Percentiles rank a stretch among this genome's conserved stretches.
phyloP scores from a whole-genome alignment of 2,113 vertebrate species.

The Cnemophilus loriae region DNA sequence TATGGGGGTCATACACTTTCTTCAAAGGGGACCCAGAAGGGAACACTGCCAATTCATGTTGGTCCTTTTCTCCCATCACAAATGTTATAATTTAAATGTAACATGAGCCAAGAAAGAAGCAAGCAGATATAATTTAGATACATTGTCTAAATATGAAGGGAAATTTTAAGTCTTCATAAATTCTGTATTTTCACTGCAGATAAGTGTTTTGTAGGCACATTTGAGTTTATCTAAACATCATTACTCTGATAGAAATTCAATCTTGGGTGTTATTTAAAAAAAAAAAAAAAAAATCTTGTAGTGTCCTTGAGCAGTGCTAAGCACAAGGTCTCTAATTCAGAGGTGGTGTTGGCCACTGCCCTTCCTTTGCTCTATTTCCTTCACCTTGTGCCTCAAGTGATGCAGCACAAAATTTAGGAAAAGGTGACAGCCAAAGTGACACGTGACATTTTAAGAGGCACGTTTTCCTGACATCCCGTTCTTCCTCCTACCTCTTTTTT shows the following conservation, averaged over 20 bases:
- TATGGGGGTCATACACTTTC: not conserved
- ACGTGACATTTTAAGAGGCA: not conserved
- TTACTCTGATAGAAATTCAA: not conserved
- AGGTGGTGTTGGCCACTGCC: not conserved
- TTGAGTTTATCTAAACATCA: not conserved
- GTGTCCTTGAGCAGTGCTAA: not conserved
- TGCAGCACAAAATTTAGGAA: not conserved
- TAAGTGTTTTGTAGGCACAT: not conserved
- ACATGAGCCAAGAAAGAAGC: not conserved
- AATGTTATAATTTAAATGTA: not conserved
- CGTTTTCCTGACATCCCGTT: not conserved
- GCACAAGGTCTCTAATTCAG: not conserved
- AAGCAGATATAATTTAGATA: not conserved
- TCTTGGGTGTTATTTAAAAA: not conserved
- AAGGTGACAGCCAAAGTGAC: constrained; percentile 1
- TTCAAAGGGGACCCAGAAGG: not conserved
- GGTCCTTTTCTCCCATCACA: not conserved
- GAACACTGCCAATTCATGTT: not conserved
- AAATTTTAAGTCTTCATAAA: not conserved
- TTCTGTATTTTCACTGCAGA: not conserved
- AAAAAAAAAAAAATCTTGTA: not conserved
- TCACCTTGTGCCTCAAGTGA: not conserved
- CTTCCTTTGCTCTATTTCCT: not conserved
- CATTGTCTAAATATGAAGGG: not conserved
- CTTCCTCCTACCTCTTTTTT: not conserved